Evolutionary conservation across 2,797 vertebrate genomes (phyloP), one percentile per base, ranked within the genome.

Genomic region (Alcedo quadribrachys): DNA sequence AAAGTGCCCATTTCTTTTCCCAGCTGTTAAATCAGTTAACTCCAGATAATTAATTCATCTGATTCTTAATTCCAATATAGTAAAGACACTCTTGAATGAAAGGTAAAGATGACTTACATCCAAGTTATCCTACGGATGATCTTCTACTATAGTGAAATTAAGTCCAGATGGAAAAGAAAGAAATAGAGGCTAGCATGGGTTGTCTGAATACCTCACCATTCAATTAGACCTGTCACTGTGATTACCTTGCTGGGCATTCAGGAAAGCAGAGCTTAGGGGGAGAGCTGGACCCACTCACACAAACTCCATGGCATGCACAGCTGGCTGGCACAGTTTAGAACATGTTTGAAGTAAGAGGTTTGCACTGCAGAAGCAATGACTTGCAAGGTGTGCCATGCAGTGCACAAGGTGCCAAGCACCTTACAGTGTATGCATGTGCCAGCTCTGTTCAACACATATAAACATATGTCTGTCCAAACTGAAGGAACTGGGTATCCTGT

Each of bases 281-380:
- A 22, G 25, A 68, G 54, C 13, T 76, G 67, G 22, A 25, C 8
- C 12, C 45, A 25, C 8, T 35, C 33, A 37, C 33, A 9, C 2
- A 0, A 33, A 18, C 6, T 10, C 22, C n/a, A 10, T 14, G 63
- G 18, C 45, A 45, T 0, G 0, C 7, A 6, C 24, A 40, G 19
- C 15, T 45, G 50, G 21, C 9, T 75, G 67, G 27, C n/a, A 46
- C 12, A 4, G 12, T 11, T 58, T 40, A 35, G 35, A 28, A 45
- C 3, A 0, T 2, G 18, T 20, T 42, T 68, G 62, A 33, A 0
- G 1, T 27, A 65, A 60, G 2, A 7, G 0, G 0, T 4, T 33
- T 68, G 12, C 13, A 6, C 22, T 18, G 22, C 37, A 53, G 46
- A 45, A 68, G 25, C 63, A n/a, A 25, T 7, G 61, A 46, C 8